Evolutionary conservation across 1,140 invertebrate genomes (phyloP), one percentile per base, ranked within the genome.

Genomic region (Cotesia vestalis): DNA sequence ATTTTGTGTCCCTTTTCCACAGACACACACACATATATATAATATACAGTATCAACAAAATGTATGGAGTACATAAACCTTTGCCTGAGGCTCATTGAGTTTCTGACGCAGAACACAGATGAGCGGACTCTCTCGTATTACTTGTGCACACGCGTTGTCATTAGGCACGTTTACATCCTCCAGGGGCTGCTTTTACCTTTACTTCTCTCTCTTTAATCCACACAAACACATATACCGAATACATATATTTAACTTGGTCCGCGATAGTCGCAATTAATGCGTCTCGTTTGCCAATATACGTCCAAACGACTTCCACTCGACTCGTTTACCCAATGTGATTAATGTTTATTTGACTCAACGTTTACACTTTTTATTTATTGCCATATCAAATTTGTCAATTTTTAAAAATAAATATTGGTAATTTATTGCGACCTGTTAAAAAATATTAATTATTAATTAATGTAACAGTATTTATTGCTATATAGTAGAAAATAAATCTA

Each of bases 81-180:
- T 27, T 27, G 27, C 60, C 60, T 14, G 60, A 62, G 36, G 60
- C 34, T 40, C 34, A 35, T 36, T 35, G 34, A 14, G 27, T n/a
- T 62, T n/a, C 36, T 62, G 60, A 69, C 36, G 53, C 59, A 46
- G 59, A 69, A 69, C 36, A 35, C 59, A 46, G 59, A 69, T 69
- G 67, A 69, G 67, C 67, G 67, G 60, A 61, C 68, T 62, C 52
- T 68, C 68, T 70, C 68, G 68, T 70, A 70, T 70, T 70, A 70
- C 68, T 70, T 70, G 68, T 46, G 68, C 68, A 70, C 68, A 70
- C 68, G 68, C 68, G 68, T 59, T 70, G 68, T 70, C 68, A 70
- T 70, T 70, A 70, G 68, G 57, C 68, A 51, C 68, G 60, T 70
- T 46, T 59, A 70, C 68, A 70, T 61, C 68, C 68, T 60, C 59